Base-by-base conservation (phyloP, 2,113 vertebrate species). In the Thoracochromis brauschi region DNA sequence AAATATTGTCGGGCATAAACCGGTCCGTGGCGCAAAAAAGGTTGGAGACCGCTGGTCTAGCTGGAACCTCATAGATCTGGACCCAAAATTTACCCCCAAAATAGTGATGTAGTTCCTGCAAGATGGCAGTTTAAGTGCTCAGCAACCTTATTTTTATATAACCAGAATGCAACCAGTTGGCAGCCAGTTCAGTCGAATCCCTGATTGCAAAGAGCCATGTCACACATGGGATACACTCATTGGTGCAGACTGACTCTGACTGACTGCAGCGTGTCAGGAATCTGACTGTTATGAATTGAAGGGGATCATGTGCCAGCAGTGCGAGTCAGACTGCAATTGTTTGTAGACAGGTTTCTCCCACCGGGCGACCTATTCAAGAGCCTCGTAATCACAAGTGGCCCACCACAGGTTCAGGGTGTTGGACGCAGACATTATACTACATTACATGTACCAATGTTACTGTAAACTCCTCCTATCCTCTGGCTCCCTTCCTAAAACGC, bases 21-120 rank as follows among this genome's bases (percentile, higher is more conserved):
- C 0, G 0, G 47, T 49, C 17, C 17, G 3, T 49, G 8, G 17
- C 0, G 2, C 8, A 49, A 9, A 49, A 19, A 9, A 49, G 47
- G 47, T 49, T 49, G 1, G 47, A 2, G 47, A 19, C 47, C 47
- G 8, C 17, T 19, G 17, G 35, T 71, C n/a, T 14, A 24, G 8
- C 9, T 24, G 35, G 2, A 42, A 71, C 35, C n/a, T 42, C 35
- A 16, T 40, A 71, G n/a, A 24, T 40, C 35, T 42, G 35, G 38
- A 71, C n/a, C 63, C 12, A 21, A 60, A 60, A 7, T 60, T 33
- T 6, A 5, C 29, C 29, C 57, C 29, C 16, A 6, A 42, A 71
- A 42, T 24, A 71, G 12, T 24, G 65, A 71, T 24, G n/a, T 42
- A 42, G 8, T 42, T 71, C 35, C n/a, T 71, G 12, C 35, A 42